Base-by-base conservation (phyloP, 2,888 invertebrate genomes). In the Eueremaeus valkanovi region DNA sequence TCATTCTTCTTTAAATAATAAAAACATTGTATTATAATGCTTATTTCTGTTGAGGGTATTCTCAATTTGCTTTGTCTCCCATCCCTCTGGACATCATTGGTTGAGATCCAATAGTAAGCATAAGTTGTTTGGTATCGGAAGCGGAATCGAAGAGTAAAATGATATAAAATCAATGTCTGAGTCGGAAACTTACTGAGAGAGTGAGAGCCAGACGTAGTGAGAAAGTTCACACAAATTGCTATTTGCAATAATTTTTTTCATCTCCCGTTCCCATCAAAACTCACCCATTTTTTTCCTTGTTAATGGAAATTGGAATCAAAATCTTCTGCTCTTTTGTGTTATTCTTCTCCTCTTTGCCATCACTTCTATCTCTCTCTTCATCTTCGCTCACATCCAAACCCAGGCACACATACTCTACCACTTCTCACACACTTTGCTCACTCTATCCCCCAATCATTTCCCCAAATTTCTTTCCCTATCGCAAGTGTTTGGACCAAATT, bases 111-210 rank as follows among this genome's bases (percentile, higher is more conserved):
- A 51, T 3, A 51, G 21, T 21, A 51, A 21, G 51, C n/a, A 51
- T 51, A 51, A 51, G 51, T 5, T 45, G 3, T 45, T n/a, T 51
- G 51, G 18, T 21, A 36, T 66, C 66, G 66, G 66, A 66, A 66
- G n/a, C 66, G 66, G 66, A 66, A 66, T 40, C 21, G 8, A 31
- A 16, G 9, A n/a, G 1, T 16, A 45, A 45, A 3, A 45, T 6
- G 18, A 45, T 18, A 55, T 27, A 55, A n/a, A 55, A 16, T 29
- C 18, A 3, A 18, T 27, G 27, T 31, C 31, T 29, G 33, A 33
- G 3, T 31, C 58, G 55, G 21, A 24, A 55, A 63, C 9, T 1
- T 31, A 63, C 31, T 21, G 66, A 9, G 9, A 5, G 31, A 18
- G 31, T 31, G 61, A 51, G 29, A 61, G n/a, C 31, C 61, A n/a